Percentiles rank a stretch among this genome's conserved stretches.
Evolutionary conservation across 2,888 invertebrate genomes (phyloP).

Genomic region (Schizotus pectinicornis): DNA sequence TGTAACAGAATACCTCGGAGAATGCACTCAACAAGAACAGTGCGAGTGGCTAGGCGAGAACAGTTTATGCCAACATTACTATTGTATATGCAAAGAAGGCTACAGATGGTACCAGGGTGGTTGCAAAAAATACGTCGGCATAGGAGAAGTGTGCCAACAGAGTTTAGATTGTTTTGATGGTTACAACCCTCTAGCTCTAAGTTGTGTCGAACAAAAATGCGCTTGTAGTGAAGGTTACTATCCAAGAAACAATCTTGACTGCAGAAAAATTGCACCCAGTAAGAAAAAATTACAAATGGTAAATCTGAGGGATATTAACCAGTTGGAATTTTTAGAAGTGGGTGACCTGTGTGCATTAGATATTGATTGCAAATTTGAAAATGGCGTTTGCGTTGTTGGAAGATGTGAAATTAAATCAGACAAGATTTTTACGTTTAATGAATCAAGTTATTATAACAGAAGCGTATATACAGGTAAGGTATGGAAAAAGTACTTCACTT

Average conservation of each 20-base stretch:
- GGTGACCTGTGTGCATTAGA: conserved; percentile 36
- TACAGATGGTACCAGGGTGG: conserved; percentile 42
- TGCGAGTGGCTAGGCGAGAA: conserved; percentile 41
- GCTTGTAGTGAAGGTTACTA: conserved; percentile 38
- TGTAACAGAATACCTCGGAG: conserved; percentile 37
- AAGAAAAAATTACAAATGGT: conserved; percentile 27
- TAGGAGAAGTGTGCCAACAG: conserved; percentile 33
- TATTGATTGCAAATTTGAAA: conserved; percentile 34
- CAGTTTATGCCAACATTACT: conserved; percentile 33
- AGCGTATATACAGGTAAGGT: not conserved
- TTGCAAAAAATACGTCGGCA: conserved; percentile 34
- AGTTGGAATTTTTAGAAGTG: conserved; percentile 7
- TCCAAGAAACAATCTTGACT: conserved; percentile 37
- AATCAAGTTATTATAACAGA: not conserved
- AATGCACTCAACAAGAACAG: conserved; percentile 34
- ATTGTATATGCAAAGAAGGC: conserved; percentile 35
- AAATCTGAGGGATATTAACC: not conserved
- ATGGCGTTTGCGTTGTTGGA: conserved; percentile 33
- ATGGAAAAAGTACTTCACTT: not conserved
- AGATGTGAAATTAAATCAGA: conserved; percentile 27
- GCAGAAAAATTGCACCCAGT: conserved; percentile 32
- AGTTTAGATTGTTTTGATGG: conserved; percentile 35
- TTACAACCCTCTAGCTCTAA: conserved; percentile 36
- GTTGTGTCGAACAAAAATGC: conserved; percentile 32
- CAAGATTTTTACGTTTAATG: not conserved